Conservation (phyloP, 2,113 vertebrate species). For the Amblyopsis rosae region DNA sequence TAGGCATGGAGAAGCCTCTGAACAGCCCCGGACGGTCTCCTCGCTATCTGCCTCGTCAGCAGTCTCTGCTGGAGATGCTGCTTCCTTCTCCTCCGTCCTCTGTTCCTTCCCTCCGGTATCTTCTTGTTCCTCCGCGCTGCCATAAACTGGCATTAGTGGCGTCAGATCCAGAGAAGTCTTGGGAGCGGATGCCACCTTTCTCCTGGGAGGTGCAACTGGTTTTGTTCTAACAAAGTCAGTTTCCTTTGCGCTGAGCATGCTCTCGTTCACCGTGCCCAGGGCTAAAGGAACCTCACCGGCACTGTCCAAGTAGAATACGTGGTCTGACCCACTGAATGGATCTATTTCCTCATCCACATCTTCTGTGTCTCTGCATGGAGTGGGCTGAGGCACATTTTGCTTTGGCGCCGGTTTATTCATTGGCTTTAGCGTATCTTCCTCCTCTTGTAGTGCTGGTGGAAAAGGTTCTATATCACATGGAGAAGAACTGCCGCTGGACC, state of each 20-base stretch:
- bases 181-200: slow-evolving; percentile 33
- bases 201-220: slow-evolving; percentile 50
- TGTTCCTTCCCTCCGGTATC: slow-evolving; percentile 46
- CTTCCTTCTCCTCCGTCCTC: slow-evolving; percentile 60
- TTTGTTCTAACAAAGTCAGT: slow-evolving; percentile 4
- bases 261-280: slow-evolving; percentile 1
- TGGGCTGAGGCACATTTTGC: slow-evolving; percentile 28
- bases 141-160: slow-evolving; percentile 60
- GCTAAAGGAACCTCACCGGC: slow-evolving; percentile 17
- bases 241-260: background rate
- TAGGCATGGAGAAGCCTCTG: background rate
- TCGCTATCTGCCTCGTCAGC: slow-evolving; percentile 51
- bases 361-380: background rate
- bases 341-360: slow-evolving; percentile 11
- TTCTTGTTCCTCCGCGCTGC: slow-evolving; percentile 45
- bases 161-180: slow-evolving; percentile 67
- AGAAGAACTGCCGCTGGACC: slow-evolving; percentile 67
- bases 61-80: slow-evolving; percentile 51
- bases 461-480: slow-evolving; percentile 59
- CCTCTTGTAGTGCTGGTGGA: slow-evolving; percentile 27
- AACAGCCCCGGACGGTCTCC: slow-evolving; percentile 17
- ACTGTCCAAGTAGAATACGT: slow-evolving; percentile 35
- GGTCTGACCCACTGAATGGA: slow-evolving; percentile 24
- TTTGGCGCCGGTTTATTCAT: slow-evolving; percentile 34
- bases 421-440: slow-evolving; percentile 3